A percentile compares a stretch with the other conserved stretches of the same genome.
These are phyloP conservation scores for Panagrolaimus sp. DNA, from an alignment of 1,140 invertebrate species.

Conservation along the genomic window DNA sequence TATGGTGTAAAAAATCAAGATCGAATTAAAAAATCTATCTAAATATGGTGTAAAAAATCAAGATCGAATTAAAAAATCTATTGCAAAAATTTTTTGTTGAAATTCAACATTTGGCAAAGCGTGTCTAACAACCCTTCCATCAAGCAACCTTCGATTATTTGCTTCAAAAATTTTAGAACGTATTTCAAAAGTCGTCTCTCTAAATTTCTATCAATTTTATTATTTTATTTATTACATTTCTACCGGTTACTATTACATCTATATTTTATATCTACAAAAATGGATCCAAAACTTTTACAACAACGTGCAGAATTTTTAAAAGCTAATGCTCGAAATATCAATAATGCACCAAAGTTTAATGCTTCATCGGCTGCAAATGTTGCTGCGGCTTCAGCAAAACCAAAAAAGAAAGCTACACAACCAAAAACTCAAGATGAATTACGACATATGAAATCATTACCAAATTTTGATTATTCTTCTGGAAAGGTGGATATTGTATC, in stretches of 20 bases:
- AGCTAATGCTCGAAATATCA: slow-evolving; percentile 7
- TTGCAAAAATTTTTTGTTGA: too few species aligned
- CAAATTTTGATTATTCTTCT: not conserved
- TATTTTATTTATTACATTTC: too few species aligned
- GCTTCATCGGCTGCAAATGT: not conserved
- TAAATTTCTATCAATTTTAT: too few species aligned
- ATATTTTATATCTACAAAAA: not conserved
- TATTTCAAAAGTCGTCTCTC: too few species aligned
- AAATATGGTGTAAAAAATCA: too few species aligned
- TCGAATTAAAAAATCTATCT: too few species aligned
- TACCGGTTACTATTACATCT: not conserved
- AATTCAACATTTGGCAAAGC: too few species aligned
- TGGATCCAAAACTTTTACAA: not conserved
- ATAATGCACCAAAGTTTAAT: not conserved
- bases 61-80: too few species aligned
- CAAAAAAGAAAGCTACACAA: not conserved
- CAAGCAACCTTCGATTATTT: too few species aligned
- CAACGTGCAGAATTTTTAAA: slow-evolving; percentile 1
- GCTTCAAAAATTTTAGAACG: too few species aligned
- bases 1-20: too few species aligned
- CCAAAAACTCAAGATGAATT: not conserved
- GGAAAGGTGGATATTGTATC: not conserved
- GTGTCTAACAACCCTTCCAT: too few species aligned
- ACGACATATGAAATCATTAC: slow-evolving; percentile 4
- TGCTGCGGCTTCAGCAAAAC: not conserved